These are phyloP conservation scores for Cylindroiulus punctatus DNA, from an alignment of 2,888 invertebrate species.

Conservation along the genomic window DNA sequence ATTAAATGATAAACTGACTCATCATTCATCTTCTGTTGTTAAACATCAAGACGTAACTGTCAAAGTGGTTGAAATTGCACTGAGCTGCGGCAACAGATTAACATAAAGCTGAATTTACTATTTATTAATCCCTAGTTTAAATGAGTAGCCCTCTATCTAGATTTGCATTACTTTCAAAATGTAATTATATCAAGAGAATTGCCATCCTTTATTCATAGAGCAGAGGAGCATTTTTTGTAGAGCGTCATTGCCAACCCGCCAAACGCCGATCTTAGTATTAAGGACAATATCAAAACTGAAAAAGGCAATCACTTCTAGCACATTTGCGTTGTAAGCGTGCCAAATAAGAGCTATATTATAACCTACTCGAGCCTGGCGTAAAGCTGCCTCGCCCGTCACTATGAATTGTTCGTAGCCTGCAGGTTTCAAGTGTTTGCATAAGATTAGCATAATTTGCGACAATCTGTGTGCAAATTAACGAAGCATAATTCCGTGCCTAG, in stretches of 20 bases:
- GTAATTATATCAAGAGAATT: too few species aligned
- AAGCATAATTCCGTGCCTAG: background rate
- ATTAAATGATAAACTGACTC: too few species aligned
- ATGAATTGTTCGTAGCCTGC: background rate
- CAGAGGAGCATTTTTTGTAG: too few species aligned
- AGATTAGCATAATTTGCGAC: constrained; percentile 9
- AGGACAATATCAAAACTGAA: background rate
- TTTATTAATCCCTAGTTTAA: too few species aligned
- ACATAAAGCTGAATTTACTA: too few species aligned
- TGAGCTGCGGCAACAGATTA: too few species aligned
- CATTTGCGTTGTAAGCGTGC: background rate
- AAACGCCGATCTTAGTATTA: background rate
- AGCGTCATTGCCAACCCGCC: background rate
- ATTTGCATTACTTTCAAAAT: too few species aligned
- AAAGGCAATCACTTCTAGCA: background rate
- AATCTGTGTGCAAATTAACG: background rate
- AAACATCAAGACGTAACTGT: too few species aligned
- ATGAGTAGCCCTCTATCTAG: too few species aligned
- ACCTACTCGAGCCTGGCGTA: background rate
- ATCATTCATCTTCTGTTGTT: too few species aligned
- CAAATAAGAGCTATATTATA: background rate
- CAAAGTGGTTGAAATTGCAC: too few species aligned
- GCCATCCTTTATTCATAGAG: too few species aligned
- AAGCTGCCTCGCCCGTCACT: background rate
- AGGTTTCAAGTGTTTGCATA: background rate